Evolutionary conservation across 2,113 vertebrate genomes (phyloP).

Genomic region (Ploceus nigricollis): DNA sequence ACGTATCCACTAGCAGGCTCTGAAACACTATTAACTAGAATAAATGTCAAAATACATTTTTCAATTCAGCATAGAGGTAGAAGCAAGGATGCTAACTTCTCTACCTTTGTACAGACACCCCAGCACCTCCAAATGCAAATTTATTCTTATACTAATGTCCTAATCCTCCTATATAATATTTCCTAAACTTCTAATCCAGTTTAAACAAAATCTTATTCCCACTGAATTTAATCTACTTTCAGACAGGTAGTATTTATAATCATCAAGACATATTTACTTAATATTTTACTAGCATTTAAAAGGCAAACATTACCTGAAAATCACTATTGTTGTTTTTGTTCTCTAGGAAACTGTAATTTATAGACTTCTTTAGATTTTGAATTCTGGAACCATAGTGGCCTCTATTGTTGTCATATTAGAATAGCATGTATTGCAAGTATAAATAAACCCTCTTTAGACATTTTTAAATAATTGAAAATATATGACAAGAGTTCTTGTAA

Average conservation of each 20-base stretch:
- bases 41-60: not conserved
- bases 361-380: not conserved
- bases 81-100: not conserved
- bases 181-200: not conserved
- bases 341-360: not conserved
- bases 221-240: not conserved
- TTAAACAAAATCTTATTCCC: not conserved
- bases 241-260: not conserved
- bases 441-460: not conserved
- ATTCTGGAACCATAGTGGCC: conserved; percentile 72
- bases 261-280: not conserved
- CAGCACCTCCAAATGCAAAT: not conserved
- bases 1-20: not conserved
- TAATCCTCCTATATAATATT: not conserved
- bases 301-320: not conserved
- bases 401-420: conserved; percentile 68
- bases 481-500: not conserved
- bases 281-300: conserved; percentile 22
- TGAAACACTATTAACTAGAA: not conserved
- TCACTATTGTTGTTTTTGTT: not conserved
- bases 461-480: not conserved
- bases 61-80: not conserved
- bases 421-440: conserved; percentile 18
- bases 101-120: not conserved
- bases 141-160: conserved; percentile 16